Percentiles rank a stretch among this genome's conserved stretches.
These are phyloP conservation scores for Butorides virescens DNA, from an alignment of 2,113 vertebrate species.

Conservation along the genomic window DNA sequence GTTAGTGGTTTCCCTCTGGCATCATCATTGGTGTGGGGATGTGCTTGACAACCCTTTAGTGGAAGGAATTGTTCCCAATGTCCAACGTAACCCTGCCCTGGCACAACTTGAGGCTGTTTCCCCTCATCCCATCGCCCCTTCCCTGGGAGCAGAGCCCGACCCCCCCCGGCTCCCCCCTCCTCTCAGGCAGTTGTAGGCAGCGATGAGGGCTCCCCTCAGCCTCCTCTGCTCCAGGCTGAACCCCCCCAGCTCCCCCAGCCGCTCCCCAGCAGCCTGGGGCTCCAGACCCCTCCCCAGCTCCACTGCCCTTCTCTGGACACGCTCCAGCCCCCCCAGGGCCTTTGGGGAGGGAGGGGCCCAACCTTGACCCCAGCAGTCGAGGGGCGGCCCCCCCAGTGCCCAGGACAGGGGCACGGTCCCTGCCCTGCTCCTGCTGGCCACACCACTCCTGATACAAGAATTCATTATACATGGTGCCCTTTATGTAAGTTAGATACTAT, in stretches of 20 bases:
- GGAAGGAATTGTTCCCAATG: not conserved
- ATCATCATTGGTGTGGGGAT: too few relatives aligned
- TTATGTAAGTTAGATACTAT: not conserved
- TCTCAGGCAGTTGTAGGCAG: not conserved
- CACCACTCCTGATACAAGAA: not conserved
- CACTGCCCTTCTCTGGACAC: too few relatives aligned
- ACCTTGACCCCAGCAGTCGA: fast-evolving
- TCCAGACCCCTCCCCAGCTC: too few relatives aligned
- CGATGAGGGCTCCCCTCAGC: not conserved
- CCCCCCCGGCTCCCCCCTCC: not conserved
- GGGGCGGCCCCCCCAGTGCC: not conserved
- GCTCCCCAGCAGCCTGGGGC: too few relatives aligned
- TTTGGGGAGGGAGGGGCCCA: too few relatives aligned
- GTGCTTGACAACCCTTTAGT: not conserved
- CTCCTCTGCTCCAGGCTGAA: too few relatives aligned
- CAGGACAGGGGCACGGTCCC: fast-evolving
- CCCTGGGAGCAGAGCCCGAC: not conserved
- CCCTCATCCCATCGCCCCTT: not conserved
- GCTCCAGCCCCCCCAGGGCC: too few relatives aligned
- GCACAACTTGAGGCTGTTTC: not conserved
- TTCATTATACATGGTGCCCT: not conserved
- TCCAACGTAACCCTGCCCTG: not conserved
- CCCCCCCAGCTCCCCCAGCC: too few relatives aligned
- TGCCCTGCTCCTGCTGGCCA: not conserved
- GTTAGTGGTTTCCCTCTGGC: not conserved